Base-by-base conservation (phyloP, 2,888 invertebrate species). In the Melinaea menophilus region DNA sequence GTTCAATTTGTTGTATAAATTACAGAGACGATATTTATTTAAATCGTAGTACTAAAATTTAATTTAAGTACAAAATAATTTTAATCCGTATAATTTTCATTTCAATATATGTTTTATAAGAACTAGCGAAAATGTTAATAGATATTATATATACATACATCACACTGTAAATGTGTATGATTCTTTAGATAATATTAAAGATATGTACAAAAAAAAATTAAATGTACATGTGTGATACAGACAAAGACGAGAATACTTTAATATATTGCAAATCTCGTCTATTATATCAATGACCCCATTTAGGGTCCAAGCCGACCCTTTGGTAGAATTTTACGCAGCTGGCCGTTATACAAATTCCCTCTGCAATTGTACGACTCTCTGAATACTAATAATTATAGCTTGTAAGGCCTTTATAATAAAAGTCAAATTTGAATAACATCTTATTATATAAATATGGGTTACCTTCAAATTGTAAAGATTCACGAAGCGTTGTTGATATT, bases 261-360 rank as follows among this genome's bases (percentile, higher is more conserved):
- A 58, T 64, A 57, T 59, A 56, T 63, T 55, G 58, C 62, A 45
- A 67, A 67, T 67, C 62, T 64, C 67, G 62, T 67, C 62, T 51
- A 62, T 64, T 64, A 62, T 64, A 62, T 64, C 56, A 64, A 59
- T 59, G 64, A 56, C 63, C 69, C 69, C 62, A 67, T 69, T 63
- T 64, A 54, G 62, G 65, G 61, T 64, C 59, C 59, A 48, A 66
- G 54, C 60, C 60, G 62, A 63, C 65, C 66, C 64, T 61, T 51
- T 51, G 62, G 55, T 55, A 55, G 61, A 54, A 48, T 63, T 61
- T 59, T 47, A 66, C 66, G 63, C 66, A 66, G 66, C 64, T 66
- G 66, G 63, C 66, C 55, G 61, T 59, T 64, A 66, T 61, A 60
- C 61, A 63, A 63, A 63, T 61, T 63, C 66, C 66, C 66, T 66